Evolutionary conservation across 2,888 invertebrate genomes (phyloP), one percentile per base, ranked within the genome.

Genomic region (Meghimatium bilineatum): DNA sequence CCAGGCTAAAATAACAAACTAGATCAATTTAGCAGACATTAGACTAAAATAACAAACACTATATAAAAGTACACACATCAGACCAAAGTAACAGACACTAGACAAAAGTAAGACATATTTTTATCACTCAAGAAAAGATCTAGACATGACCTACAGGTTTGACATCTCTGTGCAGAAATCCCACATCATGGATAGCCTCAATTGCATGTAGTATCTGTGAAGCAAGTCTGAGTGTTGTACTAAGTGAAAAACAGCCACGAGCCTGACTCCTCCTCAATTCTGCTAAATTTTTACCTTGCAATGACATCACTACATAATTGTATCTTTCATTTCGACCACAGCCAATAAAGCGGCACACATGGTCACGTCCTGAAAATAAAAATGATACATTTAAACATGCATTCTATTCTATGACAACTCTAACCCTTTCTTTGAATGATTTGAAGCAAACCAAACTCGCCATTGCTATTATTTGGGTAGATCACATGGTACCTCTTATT

Each of bases 241-340:
- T 98, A 66, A 99, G 95, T n/a, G 98, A 97, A 95, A 99, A 99
- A 89, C 98, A 97, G 86, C 98, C 98, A 82, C 97, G 94, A 0
- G 98, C 97, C 94, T 98, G 98, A 26, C 98, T 97, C 63, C 99
- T 95, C 84, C 99, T 94, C 91, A 99, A 94, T 93, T 99, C 99
- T 0, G 99, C 99, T 91, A 99, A 95, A 94, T 99, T 99, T 91
- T 98, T 96, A 0, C 98, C 99, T 95, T 99, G 99, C 72, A 99
- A 95, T 93, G 99, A 98, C 99, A 99, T 99, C 90, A 99, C 99
- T 75, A 99, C 98, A 94, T 99, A 99, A 95, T 99, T 99, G 94
- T 99, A 99, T 85, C 98, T 96, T 92, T 99, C 99, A 94, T 99
- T 99, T 38, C 99, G 95, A 1, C 99, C 99, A 95, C 99, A 99